phyloP scores from a whole-genome alignment of 2,797 vertebrate genomes.

The Sebastes vulpes region DNA sequence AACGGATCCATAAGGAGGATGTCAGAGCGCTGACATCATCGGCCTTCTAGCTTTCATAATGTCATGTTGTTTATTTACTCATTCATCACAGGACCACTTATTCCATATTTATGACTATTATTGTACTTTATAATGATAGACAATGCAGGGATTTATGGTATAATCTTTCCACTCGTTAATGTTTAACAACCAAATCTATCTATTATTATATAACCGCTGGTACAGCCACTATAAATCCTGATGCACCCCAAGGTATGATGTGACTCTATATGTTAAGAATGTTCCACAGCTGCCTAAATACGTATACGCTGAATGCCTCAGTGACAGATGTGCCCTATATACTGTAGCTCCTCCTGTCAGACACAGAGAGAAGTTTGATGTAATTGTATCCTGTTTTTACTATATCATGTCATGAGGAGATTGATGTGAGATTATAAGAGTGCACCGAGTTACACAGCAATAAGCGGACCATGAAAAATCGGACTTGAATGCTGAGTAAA shows the following conservation, averaged over 20 bases:
- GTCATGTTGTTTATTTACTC: constrained; percentile 16
- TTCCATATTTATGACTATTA: background rate
- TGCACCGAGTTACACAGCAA: background rate
- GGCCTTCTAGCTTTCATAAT: background rate
- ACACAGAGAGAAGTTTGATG: background rate
- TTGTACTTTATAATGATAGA: background rate
- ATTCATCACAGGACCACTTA: constrained; percentile 1
- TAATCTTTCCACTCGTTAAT: background rate
- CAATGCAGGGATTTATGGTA: background rate
- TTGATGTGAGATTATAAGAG: background rate
- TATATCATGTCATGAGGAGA: background rate
- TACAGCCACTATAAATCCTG: background rate
- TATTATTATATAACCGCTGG: background rate
- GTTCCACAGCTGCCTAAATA: constrained; percentile 23
- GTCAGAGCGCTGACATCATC: constrained; percentile 40
- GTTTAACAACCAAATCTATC: background rate
- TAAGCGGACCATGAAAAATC: constrained; percentile 5
- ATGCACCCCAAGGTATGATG: constrained; percentile 1
- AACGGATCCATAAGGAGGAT: constrained; percentile 33
- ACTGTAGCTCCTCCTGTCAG: constrained; percentile 3
- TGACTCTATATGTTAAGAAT: constrained; percentile 17
- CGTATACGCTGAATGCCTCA: background rate
- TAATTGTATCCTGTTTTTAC: background rate
- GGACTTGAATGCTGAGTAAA: background rate
- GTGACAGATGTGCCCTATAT: constrained; percentile 13